A percentile compares a stretch with the other conserved stretches of the same genome.
Evolutionary conservation across 2,113 vertebrate species (phyloP).

Genomic region (Mus pahari): DNA sequence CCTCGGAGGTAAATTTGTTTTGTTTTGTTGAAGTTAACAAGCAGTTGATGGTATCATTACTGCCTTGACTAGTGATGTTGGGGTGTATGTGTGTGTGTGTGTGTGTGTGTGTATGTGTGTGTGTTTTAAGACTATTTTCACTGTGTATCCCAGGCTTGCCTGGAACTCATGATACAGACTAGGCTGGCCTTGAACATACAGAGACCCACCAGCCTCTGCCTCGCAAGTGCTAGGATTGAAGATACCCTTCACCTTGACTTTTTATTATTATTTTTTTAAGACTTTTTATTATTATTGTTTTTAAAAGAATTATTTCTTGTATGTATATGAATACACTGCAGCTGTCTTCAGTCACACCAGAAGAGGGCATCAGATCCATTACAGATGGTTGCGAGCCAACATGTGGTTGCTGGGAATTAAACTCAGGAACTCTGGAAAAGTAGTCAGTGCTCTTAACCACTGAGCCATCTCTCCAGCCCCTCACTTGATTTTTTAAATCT

Average conservation of each 20-base stretch:
- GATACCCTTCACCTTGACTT: neutral
- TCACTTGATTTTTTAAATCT: neutral
- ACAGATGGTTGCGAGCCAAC: no score
- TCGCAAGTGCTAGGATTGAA: neutral
- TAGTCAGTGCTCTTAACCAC: no score
- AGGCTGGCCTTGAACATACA: neutral
- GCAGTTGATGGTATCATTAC: conserved; percentile 16
- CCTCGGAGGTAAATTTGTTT: conserved; percentile 92
- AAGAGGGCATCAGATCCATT: no score
- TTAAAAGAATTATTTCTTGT: no score
- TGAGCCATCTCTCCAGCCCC: no score
- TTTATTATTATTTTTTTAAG: no score
- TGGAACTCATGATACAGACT: neutral
- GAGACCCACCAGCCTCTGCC: neutral
- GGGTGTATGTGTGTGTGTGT: neutral
- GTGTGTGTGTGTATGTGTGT: no score
- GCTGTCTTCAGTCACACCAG: no score
- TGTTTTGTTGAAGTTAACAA: neutral
- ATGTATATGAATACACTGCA: no score
- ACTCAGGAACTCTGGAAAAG: no score
- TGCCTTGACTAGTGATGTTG: neutral
- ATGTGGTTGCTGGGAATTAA: no score
- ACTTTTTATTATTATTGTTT: no score
- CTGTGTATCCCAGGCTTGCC: neutral
- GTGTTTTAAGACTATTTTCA: neutral